Base-by-base conservation (phyloP, 2,797 vertebrate genomes). In the Sciurus carolinensis region DNA sequence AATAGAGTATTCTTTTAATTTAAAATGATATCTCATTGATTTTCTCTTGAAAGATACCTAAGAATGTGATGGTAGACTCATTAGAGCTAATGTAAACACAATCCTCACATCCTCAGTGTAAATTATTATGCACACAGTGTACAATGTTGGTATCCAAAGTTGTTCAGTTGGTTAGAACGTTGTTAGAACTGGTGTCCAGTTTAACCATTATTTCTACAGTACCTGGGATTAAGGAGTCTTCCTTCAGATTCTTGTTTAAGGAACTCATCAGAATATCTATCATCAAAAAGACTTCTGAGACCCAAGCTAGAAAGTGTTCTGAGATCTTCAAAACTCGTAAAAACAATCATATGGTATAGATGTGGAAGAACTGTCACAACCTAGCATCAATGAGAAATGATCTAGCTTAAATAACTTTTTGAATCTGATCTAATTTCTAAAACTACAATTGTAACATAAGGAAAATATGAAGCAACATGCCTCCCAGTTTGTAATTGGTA, bases 401-500 rank as follows among this genome's bases (percentile, higher is more conserved):
- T 82, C 39, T 22, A 28, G 12, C 26, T 90, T 75, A 75, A 95
- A 57, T 5, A 50, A 66, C 36, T 71, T 76, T 94, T 77, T 79
- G 24, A 95, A 59, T 91, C 52, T 87, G 66, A 83, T 93, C 30
- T 95, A 62, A 92, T 94, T 92, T 85, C 81, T 88, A 88, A 96
- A 91, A 84, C 44, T 8, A 75, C 18, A 71, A 77, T 69, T 95
- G 71, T 91, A 66, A 86, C 9, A 36, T 57, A 73, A 94, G 24
- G 39, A 64, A 93, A 36, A 75, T 91, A 85, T 57, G 85, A 81
- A 80, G 57, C 30, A 91, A 82, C 14, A 79, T 50, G n/a, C 39
- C 39, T 94, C 13, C n/a, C 15, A 44, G 22, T 88, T 90, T 96
- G 52, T 95, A 83, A 96, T 72, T 92, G 47, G 69, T 88, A 90